Conservation (phyloP, 1,140 invertebrate genomes). For the Zaprionus kolodkinae region DNA sequence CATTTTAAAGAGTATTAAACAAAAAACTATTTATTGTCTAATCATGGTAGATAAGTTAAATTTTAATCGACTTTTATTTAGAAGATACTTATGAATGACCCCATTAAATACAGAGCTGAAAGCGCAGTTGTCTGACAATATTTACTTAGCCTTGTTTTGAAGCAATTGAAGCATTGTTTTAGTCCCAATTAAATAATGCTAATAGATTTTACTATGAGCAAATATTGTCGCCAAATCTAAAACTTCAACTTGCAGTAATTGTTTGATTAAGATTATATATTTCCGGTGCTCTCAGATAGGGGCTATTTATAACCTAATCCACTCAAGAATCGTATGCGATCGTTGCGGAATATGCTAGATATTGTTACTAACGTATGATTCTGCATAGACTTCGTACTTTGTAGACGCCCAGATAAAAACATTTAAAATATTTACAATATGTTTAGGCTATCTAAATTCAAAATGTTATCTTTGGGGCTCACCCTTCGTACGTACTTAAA, state of each 20-base stretch:
- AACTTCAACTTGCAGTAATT: constrained; percentile 1
- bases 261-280: constrained; percentile 15
- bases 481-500: constrained; percentile 16
- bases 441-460: constrained; percentile 24
- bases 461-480: constrained; percentile 24
- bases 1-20: too few relatives aligned
- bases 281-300: constrained; percentile 21
- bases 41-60: background rate
- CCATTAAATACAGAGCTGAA: background rate
- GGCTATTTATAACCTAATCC: constrained; percentile 22
- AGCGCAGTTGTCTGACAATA: background rate
- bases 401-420: background rate
- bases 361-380: constrained; percentile 16
- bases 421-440: constrained; percentile 36
- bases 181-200: background rate
- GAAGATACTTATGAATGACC: background rate
- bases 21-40: background rate
- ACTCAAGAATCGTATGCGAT: constrained; percentile 12
- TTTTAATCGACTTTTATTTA: background rate
- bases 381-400: constrained; percentile 13
- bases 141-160: background rate
- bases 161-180: background rate
- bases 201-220: background rate
- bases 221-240: background rate
- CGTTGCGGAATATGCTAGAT: constrained; percentile 7